phyloP scores from a whole-genome alignment of 2,113 vertebrate genomes.

The Cyanistes caeruleus region DNA sequence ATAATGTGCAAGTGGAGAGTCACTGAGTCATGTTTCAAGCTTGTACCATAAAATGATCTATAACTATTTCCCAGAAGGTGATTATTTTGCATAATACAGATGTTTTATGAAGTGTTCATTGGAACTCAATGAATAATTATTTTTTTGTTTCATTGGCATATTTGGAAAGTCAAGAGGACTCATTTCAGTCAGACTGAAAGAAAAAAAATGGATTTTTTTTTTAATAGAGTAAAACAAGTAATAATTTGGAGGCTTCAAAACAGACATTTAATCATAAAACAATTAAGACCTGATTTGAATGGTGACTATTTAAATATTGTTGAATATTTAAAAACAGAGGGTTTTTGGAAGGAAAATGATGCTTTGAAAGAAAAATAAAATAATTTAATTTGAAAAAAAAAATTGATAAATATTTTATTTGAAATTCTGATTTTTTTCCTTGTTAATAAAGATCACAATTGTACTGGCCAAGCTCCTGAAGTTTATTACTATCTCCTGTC shows the following conservation, averaged over 20 bases:
- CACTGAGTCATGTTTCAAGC: constrained; percentile 51
- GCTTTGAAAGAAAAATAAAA: background rate
- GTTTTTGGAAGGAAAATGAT: background rate
- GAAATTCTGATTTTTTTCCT: background rate
- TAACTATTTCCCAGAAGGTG: constrained; percentile 66
- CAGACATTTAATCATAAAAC: background rate
- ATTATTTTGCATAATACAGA: constrained; percentile 58
- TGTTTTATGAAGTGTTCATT: constrained; percentile 50
- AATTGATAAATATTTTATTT: background rate
- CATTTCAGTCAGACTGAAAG: constrained; percentile 29
- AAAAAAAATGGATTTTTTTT: background rate
- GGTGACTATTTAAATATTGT: background rate
- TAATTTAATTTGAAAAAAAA: background rate
- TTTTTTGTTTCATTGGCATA: constrained; percentile 6
- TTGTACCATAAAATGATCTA: constrained; percentile 31
- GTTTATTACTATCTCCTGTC: background rate
- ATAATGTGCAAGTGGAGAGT: background rate
- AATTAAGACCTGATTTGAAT: background rate
- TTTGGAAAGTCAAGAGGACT: constrained; percentile 36
- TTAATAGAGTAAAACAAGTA: background rate
- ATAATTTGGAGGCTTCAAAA: background rate
- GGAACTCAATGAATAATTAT: constrained; percentile 42
- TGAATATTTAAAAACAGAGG: background rate
- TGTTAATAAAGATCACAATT: background rate
- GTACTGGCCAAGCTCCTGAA: background rate